phyloP scores from a whole-genome alignment of 1,140 invertebrate species.

The Penaeus chinensis region DNA sequence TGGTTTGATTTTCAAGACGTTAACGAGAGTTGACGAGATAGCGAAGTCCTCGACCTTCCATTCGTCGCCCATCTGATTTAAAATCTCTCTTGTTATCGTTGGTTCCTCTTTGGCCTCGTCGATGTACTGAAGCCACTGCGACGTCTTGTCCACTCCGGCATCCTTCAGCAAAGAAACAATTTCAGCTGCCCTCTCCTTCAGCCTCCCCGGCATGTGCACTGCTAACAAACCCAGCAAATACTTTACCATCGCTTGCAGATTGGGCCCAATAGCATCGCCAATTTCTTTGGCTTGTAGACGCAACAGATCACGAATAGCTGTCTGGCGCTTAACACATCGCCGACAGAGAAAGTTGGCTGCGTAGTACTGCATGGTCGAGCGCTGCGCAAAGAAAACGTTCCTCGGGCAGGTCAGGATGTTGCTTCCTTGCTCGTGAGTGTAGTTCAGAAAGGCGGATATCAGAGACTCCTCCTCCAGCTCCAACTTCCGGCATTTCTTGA shows the following conservation, averaged over 20 bases:
- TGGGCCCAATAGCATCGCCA: neutral
- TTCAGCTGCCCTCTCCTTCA: constrained; percentile 28
- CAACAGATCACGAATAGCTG: constrained; percentile 21
- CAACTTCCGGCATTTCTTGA: constrained; percentile 10
- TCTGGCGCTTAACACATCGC: constrained; percentile 2
- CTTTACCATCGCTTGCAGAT: constrained; percentile 35
- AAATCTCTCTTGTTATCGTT: constrained; percentile 27
- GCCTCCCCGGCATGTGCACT: neutral
- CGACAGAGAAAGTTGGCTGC: constrained; percentile 36
- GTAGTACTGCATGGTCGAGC: constrained; percentile 39
- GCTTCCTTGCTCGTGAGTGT: neutral
- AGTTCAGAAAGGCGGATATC: constrained; percentile 49
- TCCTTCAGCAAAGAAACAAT: constrained; percentile 43
- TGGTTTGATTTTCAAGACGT: constrained; percentile 13
- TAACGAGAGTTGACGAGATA: constrained; percentile 32
- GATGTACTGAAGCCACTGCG: constrained; percentile 46
- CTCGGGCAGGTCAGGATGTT: neutral
- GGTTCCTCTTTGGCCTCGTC: constrained; percentile 45
- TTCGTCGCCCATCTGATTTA: constrained; percentile 38
- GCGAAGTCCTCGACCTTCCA: constrained; percentile 49
- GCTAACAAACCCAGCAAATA: constrained; percentile 46
- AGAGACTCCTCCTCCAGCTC: constrained; percentile 19
- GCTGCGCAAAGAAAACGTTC: constrained; percentile 33
- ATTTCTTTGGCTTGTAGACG: neutral
- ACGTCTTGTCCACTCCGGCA: constrained; percentile 22